These are phyloP conservation scores for Elgaria multicarinata DNA, from an alignment of 2,113 vertebrate genomes.

Conservation along the genomic window DNA sequence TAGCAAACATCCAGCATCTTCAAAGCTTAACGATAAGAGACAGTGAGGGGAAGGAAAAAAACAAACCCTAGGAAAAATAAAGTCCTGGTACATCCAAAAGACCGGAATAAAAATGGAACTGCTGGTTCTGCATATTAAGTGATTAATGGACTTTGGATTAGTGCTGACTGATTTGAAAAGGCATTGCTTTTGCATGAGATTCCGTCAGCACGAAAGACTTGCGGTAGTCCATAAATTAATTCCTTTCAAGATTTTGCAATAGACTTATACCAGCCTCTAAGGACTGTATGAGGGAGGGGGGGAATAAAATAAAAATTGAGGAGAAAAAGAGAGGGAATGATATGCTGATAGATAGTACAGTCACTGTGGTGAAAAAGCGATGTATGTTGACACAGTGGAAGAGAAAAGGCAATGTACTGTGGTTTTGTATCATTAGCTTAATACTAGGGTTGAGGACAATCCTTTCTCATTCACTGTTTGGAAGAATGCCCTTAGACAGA, in stretches of 20 bases:
- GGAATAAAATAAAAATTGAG: slow-evolving; percentile 7
- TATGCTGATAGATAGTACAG: neutral
- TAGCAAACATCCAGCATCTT: neutral
- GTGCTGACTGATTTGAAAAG: slow-evolving; percentile 47
- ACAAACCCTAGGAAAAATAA: neutral
- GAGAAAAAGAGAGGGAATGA: neutral
- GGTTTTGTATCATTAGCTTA: slow-evolving; percentile 25
- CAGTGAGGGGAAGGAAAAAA: neutral
- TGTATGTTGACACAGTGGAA: slow-evolving; percentile 31
- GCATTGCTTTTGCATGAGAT: slow-evolving; percentile 24
- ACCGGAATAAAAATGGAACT: neutral
- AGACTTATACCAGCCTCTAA: slow-evolving; percentile 22
- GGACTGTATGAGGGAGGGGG: slow-evolving; percentile 32
- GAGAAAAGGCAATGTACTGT: slow-evolving; percentile 39
- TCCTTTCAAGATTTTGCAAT: slow-evolving; percentile 45
- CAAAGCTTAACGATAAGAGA: slow-evolving; percentile 1
- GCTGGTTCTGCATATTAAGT: slow-evolving; percentile 55
- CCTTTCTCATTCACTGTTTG: slow-evolving; percentile 38
- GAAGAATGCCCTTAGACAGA: slow-evolving; percentile 41
- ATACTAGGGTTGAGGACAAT: slow-evolving; percentile 36
- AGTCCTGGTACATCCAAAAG: slow-evolving; percentile 25
- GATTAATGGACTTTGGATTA: slow-evolving; percentile 60
- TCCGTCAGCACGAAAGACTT: slow-evolving; percentile 35
- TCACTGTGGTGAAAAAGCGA: neutral
- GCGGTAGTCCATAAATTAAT: slow-evolving; percentile 48